These are phyloP conservation scores for Dasypogon diadema DNA, from an alignment of 2,888 invertebrate species.

Conservation along the genomic window DNA sequence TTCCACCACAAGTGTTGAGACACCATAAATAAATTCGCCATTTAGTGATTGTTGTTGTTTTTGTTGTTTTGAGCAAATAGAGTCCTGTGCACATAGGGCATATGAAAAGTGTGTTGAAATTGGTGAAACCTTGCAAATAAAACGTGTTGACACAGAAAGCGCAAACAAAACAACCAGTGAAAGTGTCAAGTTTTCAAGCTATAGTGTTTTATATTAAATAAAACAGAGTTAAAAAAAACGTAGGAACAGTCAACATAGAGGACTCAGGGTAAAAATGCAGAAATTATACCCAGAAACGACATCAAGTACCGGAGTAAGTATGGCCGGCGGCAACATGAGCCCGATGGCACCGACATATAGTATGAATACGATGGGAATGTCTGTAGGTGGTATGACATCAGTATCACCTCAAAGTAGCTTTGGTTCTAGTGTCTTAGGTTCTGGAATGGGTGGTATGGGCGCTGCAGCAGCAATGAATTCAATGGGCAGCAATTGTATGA, in stretches of 20 bases:
- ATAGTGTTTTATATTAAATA: slow-evolving; percentile 7
- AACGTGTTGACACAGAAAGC: slow-evolving; percentile 39
- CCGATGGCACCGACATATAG: slow-evolving; percentile 83
- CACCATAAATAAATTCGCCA: not conserved
- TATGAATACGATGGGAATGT: slow-evolving; percentile 84
- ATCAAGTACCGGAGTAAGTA: slow-evolving; percentile 66
- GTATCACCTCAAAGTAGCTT: slow-evolving; percentile 75
- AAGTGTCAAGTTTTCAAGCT: slow-evolving; percentile 11
- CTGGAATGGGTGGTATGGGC: slow-evolving; percentile 72
- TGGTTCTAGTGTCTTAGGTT: slow-evolving; percentile 70
- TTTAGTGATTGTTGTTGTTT: slow-evolving; percentile 2
- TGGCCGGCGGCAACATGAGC: slow-evolving; percentile 77
- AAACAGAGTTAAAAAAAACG: not conserved
- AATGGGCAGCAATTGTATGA: slow-evolving; percentile 80
- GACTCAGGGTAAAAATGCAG: slow-evolving; percentile 62
- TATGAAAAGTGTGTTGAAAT: slow-evolving; percentile 36
- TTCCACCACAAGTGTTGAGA: not conserved
- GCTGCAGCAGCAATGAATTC: slow-evolving; percentile 70
- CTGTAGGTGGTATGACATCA: slow-evolving; percentile 75
- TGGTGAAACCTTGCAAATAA: not conserved
- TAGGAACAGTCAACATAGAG: not conserved
- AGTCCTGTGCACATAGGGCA: not conserved
- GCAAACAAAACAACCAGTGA: not conserved
- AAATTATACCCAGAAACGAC: slow-evolving; percentile 68
- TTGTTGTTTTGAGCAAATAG: not conserved